Percentiles rank a stretch among this genome's conserved stretches.
Evolutionary conservation across 2,797 vertebrate species (phyloP).

Genomic region (Eulemur rubriventer): DNA sequence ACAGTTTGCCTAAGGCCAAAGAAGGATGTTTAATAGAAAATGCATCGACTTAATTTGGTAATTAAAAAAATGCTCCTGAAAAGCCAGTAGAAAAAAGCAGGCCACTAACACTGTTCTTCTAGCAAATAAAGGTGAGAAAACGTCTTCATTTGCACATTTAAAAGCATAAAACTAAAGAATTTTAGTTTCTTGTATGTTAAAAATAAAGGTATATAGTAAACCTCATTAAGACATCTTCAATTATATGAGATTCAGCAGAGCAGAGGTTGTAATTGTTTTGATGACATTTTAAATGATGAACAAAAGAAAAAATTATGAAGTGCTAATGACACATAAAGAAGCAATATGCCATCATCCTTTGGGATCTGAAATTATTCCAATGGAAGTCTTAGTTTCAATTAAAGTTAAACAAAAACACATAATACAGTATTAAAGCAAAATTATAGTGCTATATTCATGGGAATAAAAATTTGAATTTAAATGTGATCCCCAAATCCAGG

Average conservation of each 20-base stretch:
- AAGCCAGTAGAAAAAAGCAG: neutral
- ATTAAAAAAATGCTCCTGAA: neutral
- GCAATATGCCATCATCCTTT: neutral
- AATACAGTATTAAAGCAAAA: slow-evolving; percentile 53
- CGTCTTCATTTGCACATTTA: neutral
- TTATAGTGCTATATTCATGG: neutral
- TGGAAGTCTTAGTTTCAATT: slow-evolving; percentile 26
- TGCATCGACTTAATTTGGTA: neutral
- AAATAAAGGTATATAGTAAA: slow-evolving; percentile 6
- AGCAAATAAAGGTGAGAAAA: neutral
- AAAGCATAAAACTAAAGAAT: neutral
- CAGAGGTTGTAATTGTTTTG: neutral
- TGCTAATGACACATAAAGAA: neutral
- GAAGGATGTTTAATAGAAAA: neutral
- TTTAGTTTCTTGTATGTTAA: neutral
- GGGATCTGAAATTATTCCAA: slow-evolving; percentile 4
- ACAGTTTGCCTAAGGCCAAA: neutral
- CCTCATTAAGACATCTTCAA: neutral
- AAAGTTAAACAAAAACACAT: slow-evolving; percentile 37
- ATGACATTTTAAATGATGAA: slow-evolving; percentile 37
- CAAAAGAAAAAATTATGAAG: slow-evolving; percentile 18
- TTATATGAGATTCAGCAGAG: neutral
- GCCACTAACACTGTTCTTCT: neutral
- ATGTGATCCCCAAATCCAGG: slow-evolving; percentile 53
- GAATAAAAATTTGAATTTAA: slow-evolving; percentile 73